Evolutionary conservation across 2,888 invertebrate species (phyloP).

Genomic region (Dryococelus australis): DNA sequence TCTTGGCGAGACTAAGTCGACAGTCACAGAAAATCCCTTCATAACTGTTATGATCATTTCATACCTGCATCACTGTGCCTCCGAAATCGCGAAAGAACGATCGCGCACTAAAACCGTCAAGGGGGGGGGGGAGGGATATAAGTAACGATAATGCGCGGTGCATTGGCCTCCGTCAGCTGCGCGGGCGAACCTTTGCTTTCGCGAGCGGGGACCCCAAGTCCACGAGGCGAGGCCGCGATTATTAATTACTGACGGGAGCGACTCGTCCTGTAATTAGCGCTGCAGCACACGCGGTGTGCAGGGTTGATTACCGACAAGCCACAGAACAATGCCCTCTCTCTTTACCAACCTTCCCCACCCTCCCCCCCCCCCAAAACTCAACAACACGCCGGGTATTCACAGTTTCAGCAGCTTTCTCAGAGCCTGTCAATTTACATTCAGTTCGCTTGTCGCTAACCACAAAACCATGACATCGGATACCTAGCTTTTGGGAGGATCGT

Average conservation of each 20-base stretch:
- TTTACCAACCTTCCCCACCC: not conserved
- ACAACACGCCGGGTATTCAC: not conserved
- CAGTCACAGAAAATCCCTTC: too few relatives aligned
- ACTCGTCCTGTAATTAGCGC: not conserved
- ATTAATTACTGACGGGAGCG: not conserved
- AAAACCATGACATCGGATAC: not conserved
- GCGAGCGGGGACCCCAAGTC: not conserved
- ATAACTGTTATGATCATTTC: too few relatives aligned
- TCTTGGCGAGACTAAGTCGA: too few relatives aligned
- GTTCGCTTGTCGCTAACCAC: not conserved
- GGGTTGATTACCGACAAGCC: not conserved
- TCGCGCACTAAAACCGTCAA: too few relatives aligned
- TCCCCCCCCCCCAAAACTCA: too few relatives aligned
- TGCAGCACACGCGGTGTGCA: not conserved
- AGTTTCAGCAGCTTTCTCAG: too few relatives aligned
- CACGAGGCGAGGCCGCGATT: not conserved
- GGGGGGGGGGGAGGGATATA: too few relatives aligned
- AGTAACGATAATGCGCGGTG: too few relatives aligned
- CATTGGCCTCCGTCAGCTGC: not conserved
- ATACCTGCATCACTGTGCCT: too few relatives aligned
- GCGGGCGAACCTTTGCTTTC: not conserved
- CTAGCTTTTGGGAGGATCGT: not conserved
- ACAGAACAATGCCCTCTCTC: not conserved
- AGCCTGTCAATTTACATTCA: too few relatives aligned
- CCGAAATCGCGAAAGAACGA: too few relatives aligned